Conservation (phyloP, 2,113 vertebrate genomes). For the Oophaga pumilio region DNA sequence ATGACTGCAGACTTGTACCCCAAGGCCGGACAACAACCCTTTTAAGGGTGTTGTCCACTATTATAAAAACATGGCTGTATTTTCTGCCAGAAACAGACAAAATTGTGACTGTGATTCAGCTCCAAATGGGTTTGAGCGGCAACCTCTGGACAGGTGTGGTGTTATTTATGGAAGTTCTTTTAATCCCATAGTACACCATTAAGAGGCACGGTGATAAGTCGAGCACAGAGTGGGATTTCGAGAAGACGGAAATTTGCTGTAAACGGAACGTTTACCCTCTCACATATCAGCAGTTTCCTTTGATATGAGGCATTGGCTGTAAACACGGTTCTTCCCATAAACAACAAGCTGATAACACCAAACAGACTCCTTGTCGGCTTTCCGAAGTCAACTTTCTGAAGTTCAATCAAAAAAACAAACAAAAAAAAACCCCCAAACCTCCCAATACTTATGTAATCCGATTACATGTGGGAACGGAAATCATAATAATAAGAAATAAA, state of each 20-base stretch:
- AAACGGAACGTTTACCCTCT: not conserved
- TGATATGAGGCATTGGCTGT: conserved; percentile 61
- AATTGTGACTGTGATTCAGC: too few relatives aligned
- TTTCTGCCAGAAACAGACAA: too few relatives aligned
- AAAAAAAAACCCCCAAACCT: conserved; percentile 32
- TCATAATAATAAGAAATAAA: not conserved
- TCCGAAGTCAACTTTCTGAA: not conserved
- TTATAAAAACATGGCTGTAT: too few relatives aligned
- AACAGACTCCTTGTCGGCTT: conserved; percentile 47
- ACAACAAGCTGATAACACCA: conserved; percentile 61
- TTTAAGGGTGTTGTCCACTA: too few relatives aligned
- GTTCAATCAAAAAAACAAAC: conserved; percentile 1
- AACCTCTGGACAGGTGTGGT: too few relatives aligned
- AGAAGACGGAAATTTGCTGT: not conserved
- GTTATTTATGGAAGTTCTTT: too few relatives aligned
- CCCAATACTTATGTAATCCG: not conserved
- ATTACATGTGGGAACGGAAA: not conserved
- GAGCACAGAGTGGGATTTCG: not conserved
- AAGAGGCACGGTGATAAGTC: too few relatives aligned
- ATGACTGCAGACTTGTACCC: too few relatives aligned
- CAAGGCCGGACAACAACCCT: too few relatives aligned
- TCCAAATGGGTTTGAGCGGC: too few relatives aligned
- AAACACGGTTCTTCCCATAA: conserved; percentile 62
- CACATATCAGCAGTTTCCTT: not conserved
- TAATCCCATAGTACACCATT: too few relatives aligned